A percentile compares a stretch with the other conserved stretches of the same genome.
Evolutionary conservation across 1,140 invertebrate genomes (phyloP).

Genomic region (Whitmania pigra): DNA sequence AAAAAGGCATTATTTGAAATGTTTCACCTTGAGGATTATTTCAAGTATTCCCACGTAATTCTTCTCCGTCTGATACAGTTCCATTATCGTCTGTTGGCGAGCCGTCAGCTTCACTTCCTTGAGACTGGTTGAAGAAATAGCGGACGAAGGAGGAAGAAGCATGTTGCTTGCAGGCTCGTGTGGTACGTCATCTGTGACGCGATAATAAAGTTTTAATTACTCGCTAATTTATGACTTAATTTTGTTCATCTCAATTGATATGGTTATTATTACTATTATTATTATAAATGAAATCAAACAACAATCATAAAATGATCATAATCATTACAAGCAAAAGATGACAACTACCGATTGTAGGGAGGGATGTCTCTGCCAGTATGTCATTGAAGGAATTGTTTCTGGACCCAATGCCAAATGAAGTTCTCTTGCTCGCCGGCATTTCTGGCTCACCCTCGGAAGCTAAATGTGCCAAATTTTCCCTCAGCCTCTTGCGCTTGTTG

Average conservation of each 20-base stretch:
- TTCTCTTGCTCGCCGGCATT: slow-evolving; percentile 55
- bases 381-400: slow-evolving; percentile 61
- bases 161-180: no score
- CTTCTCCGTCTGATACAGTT: slow-evolving; percentile 84
- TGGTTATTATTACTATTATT: no score
- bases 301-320: no score
- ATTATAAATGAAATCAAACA: no score
- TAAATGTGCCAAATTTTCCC: slow-evolving; percentile 42
- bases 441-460: slow-evolving; percentile 39
- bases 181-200: no score
- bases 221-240: no score
- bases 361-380: slow-evolving; percentile 50
- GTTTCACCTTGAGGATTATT: slow-evolving; percentile 68
- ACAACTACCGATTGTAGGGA: slow-evolving; percentile 5
- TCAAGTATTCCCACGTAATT: slow-evolving; percentile 91
- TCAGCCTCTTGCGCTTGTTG: slow-evolving; percentile 42
- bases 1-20: no score
- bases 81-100: slow-evolving; percentile 74
- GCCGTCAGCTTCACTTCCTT: slow-evolving; percentile 50
- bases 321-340: no score
- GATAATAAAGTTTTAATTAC: no score
- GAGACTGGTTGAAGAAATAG: slow-evolving; percentile 7
- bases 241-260: no score
- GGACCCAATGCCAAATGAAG: slow-evolving; percentile 64
- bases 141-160: no score